A percentile compares a stretch with the other conserved stretches of the same genome.
These are phyloP conservation scores for Lithophane semibrunnea DNA, from an alignment of 2,888 invertebrate genomes.

Conservation along the genomic window DNA sequence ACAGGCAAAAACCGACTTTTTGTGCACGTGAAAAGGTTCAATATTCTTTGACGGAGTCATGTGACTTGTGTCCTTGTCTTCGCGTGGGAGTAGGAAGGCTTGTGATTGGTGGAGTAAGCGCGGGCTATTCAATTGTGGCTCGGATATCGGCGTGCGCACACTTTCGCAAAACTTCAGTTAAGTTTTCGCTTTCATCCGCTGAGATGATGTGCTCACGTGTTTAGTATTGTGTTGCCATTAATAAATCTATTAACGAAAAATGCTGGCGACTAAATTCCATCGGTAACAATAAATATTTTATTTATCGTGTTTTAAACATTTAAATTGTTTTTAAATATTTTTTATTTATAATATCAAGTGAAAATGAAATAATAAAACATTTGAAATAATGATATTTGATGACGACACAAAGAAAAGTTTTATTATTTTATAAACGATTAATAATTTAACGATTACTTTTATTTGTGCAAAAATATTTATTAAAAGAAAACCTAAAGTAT, in stretches of 20 bases:
- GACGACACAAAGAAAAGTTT: not conserved
- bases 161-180: constrained; percentile 84
- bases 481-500: not conserved
- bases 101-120: constrained; percentile 80
- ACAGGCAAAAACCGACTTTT: constrained; percentile 50
- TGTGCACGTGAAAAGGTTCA: constrained; percentile 63
- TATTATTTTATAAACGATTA: too few relatives aligned
- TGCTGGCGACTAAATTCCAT: constrained; percentile 56
- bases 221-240: constrained; percentile 65
- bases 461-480: not conserved
- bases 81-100: constrained; percentile 76
- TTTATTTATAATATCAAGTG: not conserved
- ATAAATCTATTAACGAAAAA: constrained; percentile 54
- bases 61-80: constrained; percentile 82
- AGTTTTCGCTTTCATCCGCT: constrained; percentile 86
- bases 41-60: constrained; percentile 70
- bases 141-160: constrained; percentile 82
- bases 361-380: not conserved
- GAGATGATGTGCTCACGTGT: constrained; percentile 80
- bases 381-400: not conserved
- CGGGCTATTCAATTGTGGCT: constrained; percentile 86
- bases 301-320: not conserved
- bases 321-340: not conserved
- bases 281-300: constrained; percentile 57
- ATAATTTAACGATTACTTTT: not conserved